These are phyloP conservation scores for Bubo bubo DNA, from an alignment of 2,113 vertebrate species.

Conservation along the genomic window DNA sequence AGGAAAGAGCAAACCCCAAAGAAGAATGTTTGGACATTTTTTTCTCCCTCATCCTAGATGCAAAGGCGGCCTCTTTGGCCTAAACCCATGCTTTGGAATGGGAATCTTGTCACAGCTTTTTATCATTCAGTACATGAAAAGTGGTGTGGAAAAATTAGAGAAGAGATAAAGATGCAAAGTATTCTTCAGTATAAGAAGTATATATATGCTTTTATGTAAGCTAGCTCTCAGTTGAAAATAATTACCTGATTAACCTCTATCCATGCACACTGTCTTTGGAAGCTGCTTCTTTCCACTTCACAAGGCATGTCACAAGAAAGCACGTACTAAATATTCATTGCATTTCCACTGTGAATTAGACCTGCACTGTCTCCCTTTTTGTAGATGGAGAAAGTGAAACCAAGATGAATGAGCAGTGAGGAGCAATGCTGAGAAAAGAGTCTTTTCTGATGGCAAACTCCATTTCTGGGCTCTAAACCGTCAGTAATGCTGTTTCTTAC, in stretches of 20 bases:
- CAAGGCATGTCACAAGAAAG: not conserved
- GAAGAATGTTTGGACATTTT: not conserved
- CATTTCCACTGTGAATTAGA: not conserved
- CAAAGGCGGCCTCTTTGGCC: not conserved
- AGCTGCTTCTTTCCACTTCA: not conserved
- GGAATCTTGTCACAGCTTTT: not conserved
- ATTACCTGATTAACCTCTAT: not conserved
- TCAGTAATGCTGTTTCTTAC: not conserved
- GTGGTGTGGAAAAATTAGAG: not conserved
- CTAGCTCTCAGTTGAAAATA: not conserved
- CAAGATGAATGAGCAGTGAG: not conserved
- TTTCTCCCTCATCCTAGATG: rapidly evolving
- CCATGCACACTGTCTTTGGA: not conserved
- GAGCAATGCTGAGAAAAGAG: not conserved
- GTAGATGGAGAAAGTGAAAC: not conserved
- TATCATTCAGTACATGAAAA: not conserved
- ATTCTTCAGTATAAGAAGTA: not conserved
- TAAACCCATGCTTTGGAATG: not conserved
- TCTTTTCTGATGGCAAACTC: not conserved
- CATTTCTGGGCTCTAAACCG: not conserved
- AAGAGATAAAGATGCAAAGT: not conserved
- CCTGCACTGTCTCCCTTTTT: not conserved
- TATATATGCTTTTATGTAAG: not conserved
- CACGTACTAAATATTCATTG: not conserved
- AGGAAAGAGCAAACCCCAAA: not conserved